phyloP scores from a whole-genome alignment of 2,888 invertebrate genomes.

The Panzeria rudis region DNA sequence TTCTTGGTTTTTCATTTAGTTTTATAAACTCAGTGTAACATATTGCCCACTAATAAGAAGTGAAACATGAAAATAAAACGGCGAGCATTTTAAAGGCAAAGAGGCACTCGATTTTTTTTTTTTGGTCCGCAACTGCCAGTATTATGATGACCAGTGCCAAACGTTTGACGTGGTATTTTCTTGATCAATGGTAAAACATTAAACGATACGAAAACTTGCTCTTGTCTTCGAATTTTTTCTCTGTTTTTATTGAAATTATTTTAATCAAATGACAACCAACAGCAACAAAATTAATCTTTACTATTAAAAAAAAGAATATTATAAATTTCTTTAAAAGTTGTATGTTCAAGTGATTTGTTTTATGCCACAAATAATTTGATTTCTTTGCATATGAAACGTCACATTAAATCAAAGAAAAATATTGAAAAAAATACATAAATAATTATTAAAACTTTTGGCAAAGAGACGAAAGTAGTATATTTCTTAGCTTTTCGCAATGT shows the following conservation, averaged over 20 bases:
- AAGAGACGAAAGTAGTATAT: constrained; percentile 15
- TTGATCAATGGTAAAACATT: constrained; percentile 42
- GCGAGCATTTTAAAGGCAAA: constrained; percentile 17
- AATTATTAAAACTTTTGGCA: constrained; percentile 46
- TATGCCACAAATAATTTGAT: constrained; percentile 79
- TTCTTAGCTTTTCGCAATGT: constrained; percentile 11
- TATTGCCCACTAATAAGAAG: constrained; percentile 48
- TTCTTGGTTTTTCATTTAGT: constrained; percentile 34
- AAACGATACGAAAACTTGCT: constrained; percentile 31
- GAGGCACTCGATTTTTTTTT: constrained; percentile 33
- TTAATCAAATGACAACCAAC: constrained; percentile 42
- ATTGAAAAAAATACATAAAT: constrained; percentile 26
- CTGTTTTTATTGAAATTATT: background rate
- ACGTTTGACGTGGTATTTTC: constrained; percentile 51
- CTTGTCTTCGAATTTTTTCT: constrained; percentile 3
- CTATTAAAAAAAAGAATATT: constrained; percentile 25
- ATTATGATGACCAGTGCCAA: constrained; percentile 64
- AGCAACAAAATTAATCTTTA: constrained; percentile 36
- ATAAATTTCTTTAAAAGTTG: constrained; percentile 15
- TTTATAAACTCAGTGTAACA: constrained; percentile 23
- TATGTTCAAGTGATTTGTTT: constrained; percentile 76
- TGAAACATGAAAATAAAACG: constrained; percentile 28
- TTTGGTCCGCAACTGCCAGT: constrained; percentile 5
- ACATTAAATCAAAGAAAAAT: constrained; percentile 68
- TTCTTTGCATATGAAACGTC: constrained; percentile 72